Base-by-base conservation (phyloP, 2,797 vertebrate species). In the Loriculus beryllinus region DNA sequence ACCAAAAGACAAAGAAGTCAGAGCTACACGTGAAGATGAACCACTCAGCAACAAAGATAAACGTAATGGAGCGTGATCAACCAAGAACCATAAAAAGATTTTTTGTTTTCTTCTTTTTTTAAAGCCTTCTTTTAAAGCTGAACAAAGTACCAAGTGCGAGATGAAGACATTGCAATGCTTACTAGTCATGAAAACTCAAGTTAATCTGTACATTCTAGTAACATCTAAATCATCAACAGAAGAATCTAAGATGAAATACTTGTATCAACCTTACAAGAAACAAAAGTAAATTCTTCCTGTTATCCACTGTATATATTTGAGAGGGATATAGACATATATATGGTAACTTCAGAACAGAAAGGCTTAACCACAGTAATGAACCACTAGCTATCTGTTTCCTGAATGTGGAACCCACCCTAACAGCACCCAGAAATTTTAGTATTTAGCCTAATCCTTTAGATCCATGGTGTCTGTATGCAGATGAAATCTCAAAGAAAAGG, bases 281-380 rank as follows among this genome's bases (percentile, higher is more conserved):
- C 17, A 79, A 86, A 84, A 4, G 20, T 10, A 90, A 78, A 13
- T 18, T 43, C 12, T 74, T 82, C 47, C 33, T 80, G 69, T 65
- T 56, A 72, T 35, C 18, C 45, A 59, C 1, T 26, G 5, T 26
- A 48, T 28, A 23, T 9, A 56, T 10, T 33, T n/a, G 7, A 39
- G 4, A 45, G 3, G 60, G 1, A 57, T 2, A 49, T 0, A 57
- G 5, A 43, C 9, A 18, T 6, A 19, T 4, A 33, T 4, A 10
- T 6, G 11, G 14, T 49, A 77, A 75, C 16, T 49, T 19, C 35
- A 90, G 40, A 82, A 40, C 33, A 68, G 77, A 86, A 95, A 82
- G 23, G 7, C 31, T 94, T 78, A 75, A 23, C 47, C 54, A 19
- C 33, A 75, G 29, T 37, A 94, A 78, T 48, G 33, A 75, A 59